These are phyloP conservation scores for Ptychodera flava DNA, from an alignment of 35 echinoderm and acorn worm genomes.

Conservation along the genomic window DNA sequence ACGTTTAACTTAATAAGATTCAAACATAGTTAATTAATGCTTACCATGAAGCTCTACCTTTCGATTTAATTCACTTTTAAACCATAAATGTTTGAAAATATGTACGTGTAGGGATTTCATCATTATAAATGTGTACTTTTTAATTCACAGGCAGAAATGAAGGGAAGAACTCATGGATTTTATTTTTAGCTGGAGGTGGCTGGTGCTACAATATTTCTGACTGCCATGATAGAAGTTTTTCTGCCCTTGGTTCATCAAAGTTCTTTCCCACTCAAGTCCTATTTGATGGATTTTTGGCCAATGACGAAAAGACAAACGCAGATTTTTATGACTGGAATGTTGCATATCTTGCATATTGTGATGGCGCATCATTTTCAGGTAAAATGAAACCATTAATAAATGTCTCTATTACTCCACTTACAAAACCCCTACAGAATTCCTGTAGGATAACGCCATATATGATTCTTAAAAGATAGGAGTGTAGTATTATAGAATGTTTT, in stretches of 20 bases:
- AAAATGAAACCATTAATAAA: neutral
- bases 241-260: neutral
- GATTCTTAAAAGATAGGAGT: neutral
- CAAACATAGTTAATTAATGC: too few relatives aligned
- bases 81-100: neutral
- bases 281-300: neutral
- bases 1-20: too few relatives aligned
- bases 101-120: neutral
- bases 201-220: conserved; percentile 12
- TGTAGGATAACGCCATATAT: too few relatives aligned
- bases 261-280: neutral
- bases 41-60: too few relatives aligned
- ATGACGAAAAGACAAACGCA: neutral
- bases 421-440: too few relatives aligned
- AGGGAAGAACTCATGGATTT: neutral
- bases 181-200: neutral
- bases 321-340: conserved; percentile 17
- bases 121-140: too few relatives aligned
- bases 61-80: neutral
- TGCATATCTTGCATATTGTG: neutral
- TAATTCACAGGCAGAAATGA: too few relatives aligned
- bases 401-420: too few relatives aligned
- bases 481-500: too few relatives aligned
- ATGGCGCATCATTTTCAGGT: conserved; percentile 11
- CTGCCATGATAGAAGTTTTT: conserved; percentile 2